Evolutionary conservation across 2,797 vertebrate species (phyloP).

Genomic region (Myiotriccus ornatus): DNA sequence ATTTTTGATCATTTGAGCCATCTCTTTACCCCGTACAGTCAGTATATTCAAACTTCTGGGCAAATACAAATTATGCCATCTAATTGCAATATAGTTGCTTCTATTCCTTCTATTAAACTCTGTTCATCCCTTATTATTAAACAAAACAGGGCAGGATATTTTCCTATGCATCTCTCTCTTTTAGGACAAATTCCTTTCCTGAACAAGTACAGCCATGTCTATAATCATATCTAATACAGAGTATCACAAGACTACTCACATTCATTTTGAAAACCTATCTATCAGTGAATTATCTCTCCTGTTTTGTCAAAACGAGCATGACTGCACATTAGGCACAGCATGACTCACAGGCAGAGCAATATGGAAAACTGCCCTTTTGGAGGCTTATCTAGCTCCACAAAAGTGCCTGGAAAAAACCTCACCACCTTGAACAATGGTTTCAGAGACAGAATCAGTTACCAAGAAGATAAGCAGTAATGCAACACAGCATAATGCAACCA

Average conservation of each 20-base stretch:
- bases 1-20: constrained; percentile 27
- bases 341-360: constrained; percentile 21
- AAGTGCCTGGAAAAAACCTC: neutral
- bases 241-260: neutral
- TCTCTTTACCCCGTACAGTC: neutral
- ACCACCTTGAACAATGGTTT: neutral
- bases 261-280: constrained; percentile 20
- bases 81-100: constrained; percentile 51
- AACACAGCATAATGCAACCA: neutral
- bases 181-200: constrained; percentile 19
- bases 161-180: constrained; percentile 30
- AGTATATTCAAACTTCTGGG: neutral
- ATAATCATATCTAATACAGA: constrained; percentile 1
- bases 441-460: neutral
- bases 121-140: constrained; percentile 36
- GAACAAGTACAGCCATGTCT: neutral
- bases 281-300: constrained; percentile 33
- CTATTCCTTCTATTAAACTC: constrained; percentile 35
- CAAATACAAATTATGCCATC: constrained; percentile 19
- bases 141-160: constrained; percentile 19
- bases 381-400: neutral
- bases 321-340: neutral
- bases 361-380: neutral
- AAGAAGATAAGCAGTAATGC: neutral
- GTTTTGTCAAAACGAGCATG: neutral